A percentile compares a stretch with the other conserved stretches of the same genome.
Evolutionary conservation across 2,113 vertebrate species (phyloP).

Genomic region (Ascaphus truei): DNA sequence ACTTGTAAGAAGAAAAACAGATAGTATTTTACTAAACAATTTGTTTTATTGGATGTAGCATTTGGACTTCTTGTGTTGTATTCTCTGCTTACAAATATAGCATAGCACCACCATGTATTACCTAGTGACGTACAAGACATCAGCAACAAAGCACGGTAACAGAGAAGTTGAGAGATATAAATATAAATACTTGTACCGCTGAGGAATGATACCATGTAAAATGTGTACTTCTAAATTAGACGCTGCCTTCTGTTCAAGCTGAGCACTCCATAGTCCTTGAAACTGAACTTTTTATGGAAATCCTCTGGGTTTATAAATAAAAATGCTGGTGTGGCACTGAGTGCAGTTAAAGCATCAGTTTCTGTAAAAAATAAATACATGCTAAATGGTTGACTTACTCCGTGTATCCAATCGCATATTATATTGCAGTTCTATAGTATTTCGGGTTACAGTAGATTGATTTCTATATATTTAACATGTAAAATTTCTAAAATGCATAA

Average conservation of each 20-base stretch:
- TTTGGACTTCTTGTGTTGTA: too few relatives aligned
- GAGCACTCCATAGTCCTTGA: slow-evolving; percentile 34
- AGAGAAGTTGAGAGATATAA: not conserved
- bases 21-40: too few relatives aligned
- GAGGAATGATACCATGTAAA: slow-evolving; percentile 23
- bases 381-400: slow-evolving; percentile 1
- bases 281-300: slow-evolving; percentile 34
- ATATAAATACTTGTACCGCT: slow-evolving; percentile 17
- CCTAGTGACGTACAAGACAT: too few relatives aligned
- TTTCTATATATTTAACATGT: not conserved
- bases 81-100: too few relatives aligned
- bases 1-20: too few relatives aligned
- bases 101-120: too few relatives aligned
- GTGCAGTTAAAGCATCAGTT: slow-evolving; percentile 6
- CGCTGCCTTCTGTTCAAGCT: slow-evolving; percentile 25
- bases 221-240: slow-evolving; percentile 33
- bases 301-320: slow-evolving; percentile 36
- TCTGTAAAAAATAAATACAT: slow-evolving; percentile 20
- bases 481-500: not conserved
- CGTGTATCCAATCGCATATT: not conserved
- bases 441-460: not conserved
- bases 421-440: not conserved
- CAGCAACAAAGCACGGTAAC: not conserved
- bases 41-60: too few relatives aligned
- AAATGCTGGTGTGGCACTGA: not conserved